Base-by-base conservation (phyloP, 2,113 vertebrate genomes). In the Oreochromis aureus region DNA sequence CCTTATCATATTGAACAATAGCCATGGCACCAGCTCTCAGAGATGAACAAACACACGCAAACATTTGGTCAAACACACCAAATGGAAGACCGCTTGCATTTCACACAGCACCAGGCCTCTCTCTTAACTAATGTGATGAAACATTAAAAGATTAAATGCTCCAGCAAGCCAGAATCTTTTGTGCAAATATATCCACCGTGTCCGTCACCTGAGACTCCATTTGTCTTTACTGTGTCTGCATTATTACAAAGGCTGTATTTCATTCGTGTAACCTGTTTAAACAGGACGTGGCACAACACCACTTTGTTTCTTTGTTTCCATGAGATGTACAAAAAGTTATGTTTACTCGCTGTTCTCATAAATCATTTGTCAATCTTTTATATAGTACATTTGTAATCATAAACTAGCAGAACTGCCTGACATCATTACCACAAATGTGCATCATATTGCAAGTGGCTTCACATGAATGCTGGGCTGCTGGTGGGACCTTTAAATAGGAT, bases 21-120 rank as follows among this genome's bases (percentile, higher is more conserved):
- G 82, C 71, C 53, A 19, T 36, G 78, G 86, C 71, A 71, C 86
- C 82, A 61, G 56, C 30, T 13, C 81, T 78, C 83, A 58, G 79
- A 89, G 34, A 87, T 44, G 79, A 84, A 85, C 90, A 93, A 87
- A 91, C 80, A 81, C 85, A 73, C 32, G 41, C 79, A 90, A 88
- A 86, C 27, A 46, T 89, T 90, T 92, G 90, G 78, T 90, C 71
- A 81, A 89, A 91, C 63, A 71, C 58, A 4, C 7, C 58, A 63
- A 89, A 90, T 87, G 84, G 80, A 87, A 53, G 59, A 24, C 22
- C 2, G 34, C 80, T 84, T 80, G 58, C 10, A 0, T 69, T 63
- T 83, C 36, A 39, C 73, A 87, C 27, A 71, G 66, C 81, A 44
- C 54, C 3, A 1, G 24, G 41, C 19, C 41, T 0, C n/a, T 69